phyloP scores from a whole-genome alignment of 2,113 vertebrate genomes.

The Craseonycteris thonglongyai region DNA sequence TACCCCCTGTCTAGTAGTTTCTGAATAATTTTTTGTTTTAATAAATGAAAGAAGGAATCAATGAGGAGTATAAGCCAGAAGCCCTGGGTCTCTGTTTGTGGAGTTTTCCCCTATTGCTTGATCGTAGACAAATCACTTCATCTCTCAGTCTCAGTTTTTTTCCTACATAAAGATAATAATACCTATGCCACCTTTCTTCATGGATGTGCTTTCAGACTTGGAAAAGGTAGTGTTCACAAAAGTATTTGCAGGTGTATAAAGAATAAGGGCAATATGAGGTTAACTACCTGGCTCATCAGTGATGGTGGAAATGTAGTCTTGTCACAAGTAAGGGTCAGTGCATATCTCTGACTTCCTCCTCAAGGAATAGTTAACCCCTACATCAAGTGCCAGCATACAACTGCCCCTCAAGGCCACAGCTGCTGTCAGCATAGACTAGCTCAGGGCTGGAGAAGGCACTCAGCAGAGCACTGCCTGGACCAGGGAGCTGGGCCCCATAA shows the following conservation, averaged over 20 bases:
- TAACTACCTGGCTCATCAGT: background rate
- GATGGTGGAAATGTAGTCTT: background rate
- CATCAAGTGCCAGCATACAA: background rate
- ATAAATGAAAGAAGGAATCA: background rate
- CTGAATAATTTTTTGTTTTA: too few relatives aligned
- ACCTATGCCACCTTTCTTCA: background rate
- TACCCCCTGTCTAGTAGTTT: too few relatives aligned
- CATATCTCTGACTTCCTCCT: background rate
- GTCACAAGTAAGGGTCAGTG: background rate
- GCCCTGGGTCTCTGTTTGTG: background rate
- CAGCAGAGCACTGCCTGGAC: background rate
- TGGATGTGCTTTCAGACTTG: background rate
- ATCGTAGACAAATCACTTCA: background rate
- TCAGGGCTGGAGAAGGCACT: background rate
- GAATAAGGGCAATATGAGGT: background rate
- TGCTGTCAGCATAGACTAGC: background rate
- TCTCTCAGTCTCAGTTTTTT: background rate
- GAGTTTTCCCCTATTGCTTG: background rate
- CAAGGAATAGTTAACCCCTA: background rate
- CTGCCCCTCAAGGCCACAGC: background rate
- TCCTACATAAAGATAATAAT: background rate
- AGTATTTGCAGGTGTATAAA: background rate
- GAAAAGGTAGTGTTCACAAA: background rate
- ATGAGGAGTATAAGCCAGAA: background rate
- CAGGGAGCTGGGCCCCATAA: background rate